phyloP scores from a whole-genome alignment of 2,888 invertebrate species.

The Leptopilina drosophilae region DNA sequence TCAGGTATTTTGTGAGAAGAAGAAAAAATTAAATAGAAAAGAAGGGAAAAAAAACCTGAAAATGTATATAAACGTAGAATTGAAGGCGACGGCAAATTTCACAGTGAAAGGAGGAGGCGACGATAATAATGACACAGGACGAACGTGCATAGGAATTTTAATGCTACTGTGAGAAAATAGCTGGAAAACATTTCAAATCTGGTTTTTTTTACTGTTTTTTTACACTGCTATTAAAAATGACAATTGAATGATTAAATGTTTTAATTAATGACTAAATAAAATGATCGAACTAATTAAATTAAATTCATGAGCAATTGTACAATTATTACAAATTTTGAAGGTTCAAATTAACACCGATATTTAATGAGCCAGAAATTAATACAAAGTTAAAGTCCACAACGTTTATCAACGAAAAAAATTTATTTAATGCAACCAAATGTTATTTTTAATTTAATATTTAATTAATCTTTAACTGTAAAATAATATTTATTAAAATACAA shows the following conservation, averaged over 20 bases:
- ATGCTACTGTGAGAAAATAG: slow-evolving; percentile 32
- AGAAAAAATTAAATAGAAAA: slow-evolving; percentile 8
- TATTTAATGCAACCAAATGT: too few relatives aligned
- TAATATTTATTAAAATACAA: too few relatives aligned
- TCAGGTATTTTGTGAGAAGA: slow-evolving; percentile 21
- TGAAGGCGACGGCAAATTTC: slow-evolving; percentile 39
- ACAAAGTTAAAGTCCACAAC: too few relatives aligned
- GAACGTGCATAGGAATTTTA: slow-evolving; percentile 38
- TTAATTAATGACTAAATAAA: not conserved
- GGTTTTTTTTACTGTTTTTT: not conserved
- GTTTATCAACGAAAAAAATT: too few relatives aligned
- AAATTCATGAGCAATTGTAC: too few relatives aligned
- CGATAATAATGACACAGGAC: slow-evolving; percentile 33
- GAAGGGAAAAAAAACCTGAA: slow-evolving; percentile 9
- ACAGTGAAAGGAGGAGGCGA: slow-evolving; percentile 19
- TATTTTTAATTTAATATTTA: too few relatives aligned
- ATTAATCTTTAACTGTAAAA: too few relatives aligned
- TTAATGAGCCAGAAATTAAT: too few relatives aligned
- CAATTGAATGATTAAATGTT: not conserved
- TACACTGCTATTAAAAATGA: not conserved
- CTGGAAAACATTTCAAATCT: slow-evolving; percentile 7
- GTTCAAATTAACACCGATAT: too few relatives aligned
- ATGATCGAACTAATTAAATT: not conserved
- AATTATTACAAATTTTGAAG: not conserved
- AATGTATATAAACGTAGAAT: slow-evolving; percentile 18